Evolutionary conservation across 2,888 invertebrate genomes (phyloP), one percentile per base, ranked within the genome.

Genomic region (Leucophora obtusa): DNA sequence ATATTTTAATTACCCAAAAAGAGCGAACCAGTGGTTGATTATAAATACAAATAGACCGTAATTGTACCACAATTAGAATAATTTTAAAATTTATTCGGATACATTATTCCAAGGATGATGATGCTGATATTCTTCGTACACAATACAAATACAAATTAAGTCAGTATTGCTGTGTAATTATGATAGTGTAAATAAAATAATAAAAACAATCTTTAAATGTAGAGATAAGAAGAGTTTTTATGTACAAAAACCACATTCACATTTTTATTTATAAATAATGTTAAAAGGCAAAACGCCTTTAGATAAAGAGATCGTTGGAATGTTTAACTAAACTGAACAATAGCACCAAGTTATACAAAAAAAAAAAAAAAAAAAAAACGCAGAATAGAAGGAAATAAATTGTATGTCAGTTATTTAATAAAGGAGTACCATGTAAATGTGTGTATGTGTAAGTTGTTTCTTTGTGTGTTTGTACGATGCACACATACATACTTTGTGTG

Each of bases 1-100:
- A 65, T 54, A 72, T 72, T 80, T 80, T 76, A 80, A 76, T 72
- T 72, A 69, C 63, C 65, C 33, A 14, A 35, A 43, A 59, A 28
- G 15, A 59, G 35, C 5, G 8, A 60, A 24, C 15, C 24, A 60
- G 15, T 38, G 35, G 15, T 11, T 70, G 18, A 7, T 21, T 53
- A 21, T 28, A 14, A 21, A 21, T 24, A n/a, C 28, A 28, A 28
- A 28, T 28, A 28, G 28, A 28, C 28, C 28, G 5, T 28, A 28
- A 3, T 28, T 28, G 28, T 7, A 28, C 4, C 28, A 28, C 28
- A 28, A 28, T 28, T 6, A 7, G 7, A 28, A 28, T 28, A 28
- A 28, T 28, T 54, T 38, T 1, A 38, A 38, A 9, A 38, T 11
- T 38, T 11, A 11, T 38, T 38, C 38, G 2, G 1, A 2, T 11